Conservation (phyloP, 2,113 vertebrate genomes). For the Paramormyrops kingsleyae region DNA sequence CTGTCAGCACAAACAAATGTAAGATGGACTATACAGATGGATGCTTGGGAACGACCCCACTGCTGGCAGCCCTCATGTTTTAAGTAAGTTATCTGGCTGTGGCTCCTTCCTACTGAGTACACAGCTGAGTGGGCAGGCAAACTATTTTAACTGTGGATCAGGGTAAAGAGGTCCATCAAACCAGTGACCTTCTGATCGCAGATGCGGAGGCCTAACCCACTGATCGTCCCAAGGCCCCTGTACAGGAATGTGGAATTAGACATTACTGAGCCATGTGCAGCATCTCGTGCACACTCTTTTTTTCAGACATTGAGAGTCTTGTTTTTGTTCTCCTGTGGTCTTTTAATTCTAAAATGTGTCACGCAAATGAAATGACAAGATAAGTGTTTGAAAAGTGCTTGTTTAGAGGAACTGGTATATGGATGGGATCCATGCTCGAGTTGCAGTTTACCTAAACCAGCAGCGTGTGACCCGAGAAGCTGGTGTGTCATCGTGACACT, state of each 20-base stretch:
- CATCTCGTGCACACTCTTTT: background rate
- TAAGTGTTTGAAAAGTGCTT: background rate
- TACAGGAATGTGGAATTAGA: background rate
- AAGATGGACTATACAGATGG: background rate
- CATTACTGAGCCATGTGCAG: background rate
- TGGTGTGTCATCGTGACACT: background rate
- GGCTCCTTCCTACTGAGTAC: too few relatives aligned
- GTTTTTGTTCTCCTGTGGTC: background rate
- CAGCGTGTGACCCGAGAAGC: background rate
- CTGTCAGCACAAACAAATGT: background rate
- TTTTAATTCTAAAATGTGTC: background rate
- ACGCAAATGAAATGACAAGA: background rate
- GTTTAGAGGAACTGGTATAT: background rate
- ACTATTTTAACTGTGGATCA: too few relatives aligned
- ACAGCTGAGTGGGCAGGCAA: too few relatives aligned
- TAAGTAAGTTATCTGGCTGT: too few relatives aligned
- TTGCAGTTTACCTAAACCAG: background rate
- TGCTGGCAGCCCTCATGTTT: too few relatives aligned
- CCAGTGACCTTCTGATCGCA: background rate
- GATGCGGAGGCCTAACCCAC: background rate
- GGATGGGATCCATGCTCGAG: background rate
- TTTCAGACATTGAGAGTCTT: background rate
- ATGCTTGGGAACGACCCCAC: too few relatives aligned
- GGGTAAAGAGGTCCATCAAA: background rate
- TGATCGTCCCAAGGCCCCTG: background rate